A percentile compares a stretch with the other conserved stretches of the same genome.
Evolutionary conservation across 2,113 vertebrate genomes (phyloP).

Genomic region (Nothoprocta pentlandii): DNA sequence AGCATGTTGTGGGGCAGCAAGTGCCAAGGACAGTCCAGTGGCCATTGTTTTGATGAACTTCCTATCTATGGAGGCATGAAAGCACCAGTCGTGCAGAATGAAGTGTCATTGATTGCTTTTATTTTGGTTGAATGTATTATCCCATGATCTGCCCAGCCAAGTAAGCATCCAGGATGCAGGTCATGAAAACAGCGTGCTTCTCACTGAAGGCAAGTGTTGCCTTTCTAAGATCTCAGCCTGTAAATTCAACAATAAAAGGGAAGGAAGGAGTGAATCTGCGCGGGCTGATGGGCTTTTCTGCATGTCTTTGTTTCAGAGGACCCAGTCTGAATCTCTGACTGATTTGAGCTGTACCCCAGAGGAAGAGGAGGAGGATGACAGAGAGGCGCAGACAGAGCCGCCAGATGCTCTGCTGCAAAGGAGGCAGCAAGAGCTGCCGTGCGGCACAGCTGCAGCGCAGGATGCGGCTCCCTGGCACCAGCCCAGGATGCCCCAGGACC

Average conservation of each 20-base stretch:
- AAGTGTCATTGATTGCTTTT: background rate
- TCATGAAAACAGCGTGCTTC: background rate
- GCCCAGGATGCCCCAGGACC: constrained; percentile 34
- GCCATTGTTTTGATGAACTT: constrained; percentile 46
- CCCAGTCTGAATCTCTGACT: constrained; percentile 77
- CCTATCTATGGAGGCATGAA: constrained; percentile 40
- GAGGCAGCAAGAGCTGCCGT: background rate
- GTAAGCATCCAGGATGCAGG: background rate
- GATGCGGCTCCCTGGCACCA: constrained; percentile 9
- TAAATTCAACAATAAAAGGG: background rate
- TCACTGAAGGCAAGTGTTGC: background rate
- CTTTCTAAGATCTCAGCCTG: background rate
- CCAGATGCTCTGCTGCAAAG: constrained; percentile 45
- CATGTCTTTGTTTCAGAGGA: constrained; percentile 63
- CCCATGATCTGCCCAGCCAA: background rate
- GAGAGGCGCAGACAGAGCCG: constrained; percentile 18
- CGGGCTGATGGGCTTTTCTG: background rate
- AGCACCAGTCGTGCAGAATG: constrained; percentile 22
- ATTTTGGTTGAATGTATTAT: constrained; percentile 4
- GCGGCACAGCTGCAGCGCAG: background rate
- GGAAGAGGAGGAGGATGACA: constrained; percentile 73
- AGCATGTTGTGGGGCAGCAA: constrained; percentile 28
- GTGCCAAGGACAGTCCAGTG: background rate
- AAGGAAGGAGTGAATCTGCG: background rate
- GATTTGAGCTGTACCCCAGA: constrained; percentile 77